These are phyloP conservation scores for Oncopeltus fasciatus DNA, from an alignment of 1,140 invertebrate genomes.

Conservation along the genomic window DNA sequence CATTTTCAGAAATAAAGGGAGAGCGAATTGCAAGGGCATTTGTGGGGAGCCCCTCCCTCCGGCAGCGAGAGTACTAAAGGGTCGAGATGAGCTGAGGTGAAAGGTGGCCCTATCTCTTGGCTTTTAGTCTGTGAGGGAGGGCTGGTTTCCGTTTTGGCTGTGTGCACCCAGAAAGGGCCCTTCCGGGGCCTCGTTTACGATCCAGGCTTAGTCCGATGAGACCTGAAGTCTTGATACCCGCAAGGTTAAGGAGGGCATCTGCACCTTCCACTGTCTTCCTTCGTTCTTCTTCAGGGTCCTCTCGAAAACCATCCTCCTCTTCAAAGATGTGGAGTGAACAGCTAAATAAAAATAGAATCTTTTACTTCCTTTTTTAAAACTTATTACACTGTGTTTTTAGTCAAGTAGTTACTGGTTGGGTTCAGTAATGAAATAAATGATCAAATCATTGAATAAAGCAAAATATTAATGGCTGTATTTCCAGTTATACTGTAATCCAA, in stretches of 20 bases:
- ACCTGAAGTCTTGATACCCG: constrained; percentile 37
- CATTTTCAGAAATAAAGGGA: too few relatives aligned
- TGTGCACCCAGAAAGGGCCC: neutral
- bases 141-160: constrained; percentile 11
- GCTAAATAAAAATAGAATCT: too few relatives aligned
- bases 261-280: constrained; percentile 57
- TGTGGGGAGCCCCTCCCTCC: neutral
- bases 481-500: too few relatives aligned
- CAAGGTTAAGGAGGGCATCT: constrained; percentile 59
- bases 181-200: neutral
- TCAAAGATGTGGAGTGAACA: constrained; percentile 12
- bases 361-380: too few relatives aligned
- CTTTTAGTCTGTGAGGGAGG: constrained; percentile 11
- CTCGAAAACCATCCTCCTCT: neutral
- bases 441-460: too few relatives aligned
- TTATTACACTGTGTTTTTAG: too few relatives aligned
- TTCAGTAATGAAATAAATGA: too few relatives aligned
- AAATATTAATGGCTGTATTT: too few relatives aligned
- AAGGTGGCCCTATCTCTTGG: constrained; percentile 11
- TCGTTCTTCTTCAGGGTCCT: constrained; percentile 41
- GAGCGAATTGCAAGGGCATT: neutral
- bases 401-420: too few relatives aligned
- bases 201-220: neutral
- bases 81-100: neutral
- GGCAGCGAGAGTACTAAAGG: neutral